A percentile compares a stretch with the other conserved stretches of the same genome.
Conservation (phyloP, 2,888 invertebrate species). For the Luperina nickerlii region DNA sequence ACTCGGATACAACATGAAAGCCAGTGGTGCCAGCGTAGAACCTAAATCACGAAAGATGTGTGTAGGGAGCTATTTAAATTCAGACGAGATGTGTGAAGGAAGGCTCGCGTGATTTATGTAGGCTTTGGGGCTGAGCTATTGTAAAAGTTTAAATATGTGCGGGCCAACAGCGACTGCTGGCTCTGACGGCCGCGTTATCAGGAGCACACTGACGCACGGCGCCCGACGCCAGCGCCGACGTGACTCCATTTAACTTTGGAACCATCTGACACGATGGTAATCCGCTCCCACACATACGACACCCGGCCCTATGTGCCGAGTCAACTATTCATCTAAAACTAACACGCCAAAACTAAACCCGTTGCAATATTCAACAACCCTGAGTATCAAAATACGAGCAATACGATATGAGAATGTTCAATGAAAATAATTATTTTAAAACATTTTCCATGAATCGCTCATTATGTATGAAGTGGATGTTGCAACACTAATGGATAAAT, state of each 20-base stretch:
- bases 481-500: constrained; percentile 38
- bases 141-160: constrained; percentile 87
- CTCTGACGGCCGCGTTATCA: constrained; percentile 62
- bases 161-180: constrained; percentile 66
- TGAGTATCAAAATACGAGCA: not conserved
- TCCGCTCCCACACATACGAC: constrained; percentile 52
- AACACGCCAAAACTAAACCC: constrained; percentile 22
- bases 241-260: constrained; percentile 75
- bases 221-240: constrained; percentile 67
- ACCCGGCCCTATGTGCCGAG: constrained; percentile 30
- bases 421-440: constrained; percentile 15
- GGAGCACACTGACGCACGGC: constrained; percentile 44
- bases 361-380: constrained; percentile 35
- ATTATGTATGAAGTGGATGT: constrained; percentile 20
- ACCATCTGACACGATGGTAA: constrained; percentile 71
- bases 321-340: constrained; percentile 44
- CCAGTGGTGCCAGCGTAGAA: constrained; percentile 71
- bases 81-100: constrained; percentile 85
- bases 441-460: constrained; percentile 14
- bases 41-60: constrained; percentile 83
- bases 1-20: constrained; percentile 74
- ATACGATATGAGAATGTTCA: not conserved
- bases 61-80: constrained; percentile 87
- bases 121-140: constrained; percentile 79
- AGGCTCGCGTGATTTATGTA: constrained; percentile 85